Evolutionary conservation across 2,888 invertebrate species (phyloP), one percentile per base, ranked within the genome.

Genomic region (Drosophila engyochracea): DNA sequence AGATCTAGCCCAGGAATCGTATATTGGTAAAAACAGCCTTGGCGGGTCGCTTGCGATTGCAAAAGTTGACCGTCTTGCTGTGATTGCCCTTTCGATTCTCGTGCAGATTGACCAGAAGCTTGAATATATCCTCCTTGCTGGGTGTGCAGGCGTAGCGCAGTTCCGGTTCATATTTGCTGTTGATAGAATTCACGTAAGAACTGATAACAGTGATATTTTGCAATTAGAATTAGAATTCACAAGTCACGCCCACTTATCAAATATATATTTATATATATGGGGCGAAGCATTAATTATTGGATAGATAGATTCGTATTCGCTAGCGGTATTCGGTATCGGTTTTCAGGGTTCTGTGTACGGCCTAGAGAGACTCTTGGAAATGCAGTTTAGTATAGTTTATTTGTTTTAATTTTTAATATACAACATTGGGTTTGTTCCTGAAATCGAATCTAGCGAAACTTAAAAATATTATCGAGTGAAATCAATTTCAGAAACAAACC

Each of bases 11-110:
- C 75, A 95, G 91, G 90, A 95, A 95, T 37, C 95, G 94, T 81
- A 95, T 95, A 91, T 95, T 95, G 70, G 95, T 95, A 85, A 95
- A 95, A 54, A 96, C 94, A 7, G 94, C 93, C 70, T 94, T 93
- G 14, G 95, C 95, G 0, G 95, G 95, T 80, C 95, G 94, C 82
- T 94, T 94, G 69, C 95, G 93, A 90, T 95, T 95, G 92, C 96
- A 96, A 91, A 95, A 95, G 82, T 94, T 94, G 30, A 96, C 94
- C n/a, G 94, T 94, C 88, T 94, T 94, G 69, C 93, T 92, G 66
- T 93, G 92, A 79, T 93, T 93, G 3, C 95, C 95, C 74, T 94
- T 94, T 35, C 95, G 94, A 65, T 95, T 94, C 79, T 95, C 95
- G 89, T 95, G 95, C 9, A 96, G 92, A 51, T 95, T 95, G 16